Percentiles rank a stretch among this genome's conserved stretches.
Evolutionary conservation across 2,113 vertebrate species (phyloP).

Genomic region (Eidolon helvum): DNA sequence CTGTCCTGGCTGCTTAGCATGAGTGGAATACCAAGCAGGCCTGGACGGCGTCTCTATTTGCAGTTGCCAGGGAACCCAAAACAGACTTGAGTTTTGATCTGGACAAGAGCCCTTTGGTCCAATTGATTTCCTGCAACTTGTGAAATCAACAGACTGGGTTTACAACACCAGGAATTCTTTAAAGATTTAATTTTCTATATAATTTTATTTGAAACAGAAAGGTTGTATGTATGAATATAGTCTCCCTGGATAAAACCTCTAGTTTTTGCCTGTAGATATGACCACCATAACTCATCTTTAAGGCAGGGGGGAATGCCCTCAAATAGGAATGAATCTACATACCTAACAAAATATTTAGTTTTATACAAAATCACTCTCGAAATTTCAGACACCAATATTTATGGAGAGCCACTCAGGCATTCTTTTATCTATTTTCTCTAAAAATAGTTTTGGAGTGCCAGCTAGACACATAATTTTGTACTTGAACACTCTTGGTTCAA

Average conservation of each 20-base stretch:
- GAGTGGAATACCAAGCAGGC: neutral
- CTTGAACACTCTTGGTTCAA: neutral
- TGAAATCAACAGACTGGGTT: slow-evolving; percentile 8
- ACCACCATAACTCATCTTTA: neutral
- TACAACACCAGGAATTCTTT: neutral
- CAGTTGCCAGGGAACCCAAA: neutral
- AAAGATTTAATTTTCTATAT: neutral
- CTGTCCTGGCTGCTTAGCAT: neutral
- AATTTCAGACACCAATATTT: neutral
- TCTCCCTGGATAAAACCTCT: neutral
- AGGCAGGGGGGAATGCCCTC: neutral
- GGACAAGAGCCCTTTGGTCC: neutral
- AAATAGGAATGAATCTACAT: neutral
- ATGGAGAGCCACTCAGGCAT: neutral
- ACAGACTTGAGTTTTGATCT: neutral
- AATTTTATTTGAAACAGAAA: neutral
- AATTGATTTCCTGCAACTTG: neutral
- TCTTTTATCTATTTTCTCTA: neutral
- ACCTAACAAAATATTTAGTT: neutral
- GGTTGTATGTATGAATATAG: neutral
- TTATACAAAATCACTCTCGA: neutral
- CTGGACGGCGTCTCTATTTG: neutral
- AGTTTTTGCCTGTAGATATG: neutral
- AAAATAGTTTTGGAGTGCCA: neutral
- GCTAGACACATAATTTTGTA: neutral